Evolutionary conservation across 2,888 invertebrate genomes (phyloP).

Genomic region (Itoplectis maculator): DNA sequence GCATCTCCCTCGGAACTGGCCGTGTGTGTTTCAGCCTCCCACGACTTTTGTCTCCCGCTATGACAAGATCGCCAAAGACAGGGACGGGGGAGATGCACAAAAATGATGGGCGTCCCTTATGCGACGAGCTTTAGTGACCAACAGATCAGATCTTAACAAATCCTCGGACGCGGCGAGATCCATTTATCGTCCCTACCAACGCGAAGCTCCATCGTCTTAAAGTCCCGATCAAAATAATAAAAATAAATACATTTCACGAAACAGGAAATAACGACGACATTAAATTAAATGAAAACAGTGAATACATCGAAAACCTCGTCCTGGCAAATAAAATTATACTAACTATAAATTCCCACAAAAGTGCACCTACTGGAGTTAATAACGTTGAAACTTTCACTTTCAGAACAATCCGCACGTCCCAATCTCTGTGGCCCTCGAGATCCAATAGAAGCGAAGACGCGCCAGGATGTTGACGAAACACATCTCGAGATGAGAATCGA

Average conservation of each 20-base stretch:
- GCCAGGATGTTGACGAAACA: neutral
- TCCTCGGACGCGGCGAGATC: neutral
- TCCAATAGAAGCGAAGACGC: neutral
- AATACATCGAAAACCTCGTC: too few relatives aligned
- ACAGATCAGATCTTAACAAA: neutral
- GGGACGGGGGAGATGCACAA: conserved; percentile 33
- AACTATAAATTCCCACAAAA: too few relatives aligned
- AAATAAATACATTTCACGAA: neutral
- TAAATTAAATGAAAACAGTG: too few relatives aligned
- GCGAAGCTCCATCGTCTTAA: neutral
- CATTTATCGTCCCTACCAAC: neutral
- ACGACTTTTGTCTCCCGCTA: conserved; percentile 67
- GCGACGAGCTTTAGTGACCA: conserved; percentile 11
- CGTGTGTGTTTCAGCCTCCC: conserved; percentile 62
- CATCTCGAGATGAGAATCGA: conserved; percentile 24
- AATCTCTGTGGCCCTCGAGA: neutral
- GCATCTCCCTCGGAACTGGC: conserved; percentile 43
- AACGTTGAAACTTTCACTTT: neutral
- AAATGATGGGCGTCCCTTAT: conserved; percentile 52
- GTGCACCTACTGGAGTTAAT: neutral
- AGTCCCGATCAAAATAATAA: neutral
- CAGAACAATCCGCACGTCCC: neutral
- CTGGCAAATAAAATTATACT: too few relatives aligned
- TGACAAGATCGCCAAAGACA: conserved; percentile 48
- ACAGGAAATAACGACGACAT: too few relatives aligned